These are phyloP conservation scores for Centropristis striata DNA, from an alignment of 2,113 vertebrate genomes.

Conservation along the genomic window DNA sequence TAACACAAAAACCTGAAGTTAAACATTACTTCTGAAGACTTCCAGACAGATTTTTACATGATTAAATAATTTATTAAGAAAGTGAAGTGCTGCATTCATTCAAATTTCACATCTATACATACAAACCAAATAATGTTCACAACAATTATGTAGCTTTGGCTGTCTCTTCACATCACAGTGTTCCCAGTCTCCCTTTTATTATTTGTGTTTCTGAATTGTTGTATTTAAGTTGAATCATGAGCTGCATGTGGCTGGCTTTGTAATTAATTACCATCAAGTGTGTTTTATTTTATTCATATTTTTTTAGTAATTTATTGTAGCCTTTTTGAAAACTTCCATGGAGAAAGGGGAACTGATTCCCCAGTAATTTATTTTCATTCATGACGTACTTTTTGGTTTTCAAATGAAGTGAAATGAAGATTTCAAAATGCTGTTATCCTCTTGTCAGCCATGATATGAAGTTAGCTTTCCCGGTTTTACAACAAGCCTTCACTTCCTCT, in stretches of 20 bases:
- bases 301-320: slow-evolving; percentile 81
- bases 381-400: slow-evolving; percentile 17
- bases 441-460: neutral
- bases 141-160: no score
- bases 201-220: neutral
- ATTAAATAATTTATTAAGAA: no score
- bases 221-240: neutral
- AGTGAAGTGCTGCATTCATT: neutral
- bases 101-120: neutral
- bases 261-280: slow-evolving; percentile 13
- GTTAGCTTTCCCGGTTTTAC: neutral
- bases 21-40: neutral
- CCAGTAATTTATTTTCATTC: slow-evolving; percentile 26
- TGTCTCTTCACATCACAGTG: neutral
- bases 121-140: neutral
- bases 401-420: slow-evolving; percentile 16
- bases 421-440: slow-evolving; percentile 4
- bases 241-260: neutral
- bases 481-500: neutral
- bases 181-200: neutral
- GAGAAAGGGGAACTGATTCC: neutral
- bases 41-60: no score
- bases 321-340: slow-evolving; percentile 20
- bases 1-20: neutral
- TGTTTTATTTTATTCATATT: slow-evolving; percentile 38